Evolutionary conservation across 2,888 invertebrate species (phyloP), one percentile per base, ranked within the genome.

Genomic region (Margaritifera margaritifera): DNA sequence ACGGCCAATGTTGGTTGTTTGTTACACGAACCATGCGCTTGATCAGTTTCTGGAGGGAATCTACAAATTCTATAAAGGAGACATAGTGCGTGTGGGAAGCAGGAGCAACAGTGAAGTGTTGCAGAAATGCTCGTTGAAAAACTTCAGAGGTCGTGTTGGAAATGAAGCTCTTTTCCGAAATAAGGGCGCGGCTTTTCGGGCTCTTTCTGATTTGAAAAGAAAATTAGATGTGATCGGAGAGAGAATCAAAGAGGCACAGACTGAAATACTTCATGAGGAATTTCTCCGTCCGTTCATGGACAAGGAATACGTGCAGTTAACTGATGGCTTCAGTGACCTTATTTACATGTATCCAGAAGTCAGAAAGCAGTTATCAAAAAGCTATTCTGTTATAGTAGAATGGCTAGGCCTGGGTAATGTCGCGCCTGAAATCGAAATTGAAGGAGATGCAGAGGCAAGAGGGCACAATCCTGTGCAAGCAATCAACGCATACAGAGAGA

Each of bases 31-130:
- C 65, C 89, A 89, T 79, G 89, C 89, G 0, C 77, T 90, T 6
- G 89, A 90, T 75, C 88, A 90, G 77, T 90, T 90, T 72, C 77
- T 90, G n/a, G 88, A 89, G 68, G 88, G 87, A 20, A 83, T 89
- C 20, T 51, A 79, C 20, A 57, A 68, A 64, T 87, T 86, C 69
- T 78, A 78, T 58, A 70, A 77, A 25, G 78, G 79, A 0, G 79
- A 80, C 4, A 74, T 89, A 19, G 77, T 88, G 6, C 75, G 89
- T 11, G 85, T 89, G 59, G 89, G 89, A 0, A 81, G 86, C 6
- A 68, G 88, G 58, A 86, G 87, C 64, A 80, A 80, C 24, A 85
- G 84, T 66, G 81, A 83, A 54, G 50, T 66, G 15, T 75, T 88
- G 55, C 75, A 84, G 53, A 69, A 74, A 2, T 77, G 67, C 51